Base-by-base conservation (phyloP, 2,113 vertebrate species). In the Anolis carolinensis region DNA sequence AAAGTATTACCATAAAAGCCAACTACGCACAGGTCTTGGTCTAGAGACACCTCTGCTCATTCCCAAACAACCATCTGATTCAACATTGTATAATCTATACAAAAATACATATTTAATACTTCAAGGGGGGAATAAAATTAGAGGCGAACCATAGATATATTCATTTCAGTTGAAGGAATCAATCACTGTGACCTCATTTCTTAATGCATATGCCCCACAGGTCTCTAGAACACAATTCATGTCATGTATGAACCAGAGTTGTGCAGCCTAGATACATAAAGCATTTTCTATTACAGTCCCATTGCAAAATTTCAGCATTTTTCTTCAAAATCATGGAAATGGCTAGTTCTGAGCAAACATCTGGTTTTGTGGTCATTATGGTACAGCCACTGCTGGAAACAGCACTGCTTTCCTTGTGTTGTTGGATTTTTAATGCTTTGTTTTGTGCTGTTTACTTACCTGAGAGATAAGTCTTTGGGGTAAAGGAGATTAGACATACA, bases 401-500 rank as follows among this genome's bases (percentile, higher is more conserved):
- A 52, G 14, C 27, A 55, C 11, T 27, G 65, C 13, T 2, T 25
- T 25, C 27, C 27, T 67, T 67, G 3, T 5, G 65, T 27, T 8
- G 27, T 55, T 55, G 52, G n/a, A n/a, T n/a, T n/a, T n/a, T 11
- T 55, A 11, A 13, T 55, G 5, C 13, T 20, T 73, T 5, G 6
- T 50, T 75, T 36, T 50, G 1, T 7, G 7, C 52, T 34, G 20
- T 79, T 79, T 59, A 3, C 77, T 18, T 52, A 50, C 25, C 20
- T 36, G n/a, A 50, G 20, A 30, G 21, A 30, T 36, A 21, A 25
- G 21, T 21, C 55, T 36, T 62, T 39, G 4, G 16, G 55, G 4
- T 25, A 79, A 7, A 10, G 9, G 7, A 62, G 6, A 9, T 6
- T 4, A 81, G 0, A 0, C 44, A 67, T 70, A 7, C 50, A 25